These are phyloP conservation scores for Hippopotamus amphibius DNA, from an alignment of 2,113 vertebrate species.

Conservation along the genomic window DNA sequence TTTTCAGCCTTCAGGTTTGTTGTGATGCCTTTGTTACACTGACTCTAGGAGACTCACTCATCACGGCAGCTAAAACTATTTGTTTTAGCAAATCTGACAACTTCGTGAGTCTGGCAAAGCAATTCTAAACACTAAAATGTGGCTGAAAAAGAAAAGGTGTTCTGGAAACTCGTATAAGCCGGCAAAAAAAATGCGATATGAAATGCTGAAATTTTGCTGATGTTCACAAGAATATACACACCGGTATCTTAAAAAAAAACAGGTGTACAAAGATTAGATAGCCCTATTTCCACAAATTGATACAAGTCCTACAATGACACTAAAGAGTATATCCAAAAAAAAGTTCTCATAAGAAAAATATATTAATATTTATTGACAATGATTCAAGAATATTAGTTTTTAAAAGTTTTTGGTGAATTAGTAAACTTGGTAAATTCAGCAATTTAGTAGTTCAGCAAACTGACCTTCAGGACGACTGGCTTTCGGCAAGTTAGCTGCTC, in stretches of 20 bases:
- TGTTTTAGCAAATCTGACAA: background rate
- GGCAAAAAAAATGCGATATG: background rate
- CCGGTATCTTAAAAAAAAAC: background rate
- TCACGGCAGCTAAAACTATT: background rate
- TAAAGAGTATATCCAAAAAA: background rate
- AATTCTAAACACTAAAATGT: background rate
- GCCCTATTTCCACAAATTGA: background rate
- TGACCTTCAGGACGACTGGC: background rate
- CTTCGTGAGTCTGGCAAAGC: background rate
- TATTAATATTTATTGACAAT: background rate
- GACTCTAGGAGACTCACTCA: background rate
- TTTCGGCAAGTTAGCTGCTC: background rate
- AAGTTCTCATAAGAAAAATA: background rate
- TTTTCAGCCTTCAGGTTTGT: background rate
- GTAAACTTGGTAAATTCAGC: background rate
- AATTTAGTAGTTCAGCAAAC: background rate
- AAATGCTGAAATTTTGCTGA: background rate
- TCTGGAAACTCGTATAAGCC: background rate
- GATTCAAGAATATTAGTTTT: background rate
- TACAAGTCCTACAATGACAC: background rate
- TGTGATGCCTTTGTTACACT: background rate
- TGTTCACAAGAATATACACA: background rate
- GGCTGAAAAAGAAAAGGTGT: background rate
- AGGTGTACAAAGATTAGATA: background rate
- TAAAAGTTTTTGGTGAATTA: background rate